Evolutionary conservation across 2,888 invertebrate species (phyloP), one percentile per base, ranked within the genome.

Genomic region (Biston stratarius): DNA sequence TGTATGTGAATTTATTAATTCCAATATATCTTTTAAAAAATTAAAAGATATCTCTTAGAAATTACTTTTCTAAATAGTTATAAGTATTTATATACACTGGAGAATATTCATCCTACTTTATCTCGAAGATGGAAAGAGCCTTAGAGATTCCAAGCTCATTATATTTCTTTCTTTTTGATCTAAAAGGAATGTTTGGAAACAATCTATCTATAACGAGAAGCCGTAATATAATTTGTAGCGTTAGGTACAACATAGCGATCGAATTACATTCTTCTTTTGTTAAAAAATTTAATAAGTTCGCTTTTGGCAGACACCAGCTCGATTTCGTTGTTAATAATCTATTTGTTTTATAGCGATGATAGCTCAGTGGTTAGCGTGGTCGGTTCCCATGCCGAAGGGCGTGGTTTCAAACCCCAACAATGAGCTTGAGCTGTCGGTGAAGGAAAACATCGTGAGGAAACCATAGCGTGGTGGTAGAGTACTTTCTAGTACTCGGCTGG

Each of bases 31-130:
- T n/a, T n/a, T n/a, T n/a, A n/a, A n/a, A n/a, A n/a, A n/a, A n/a
- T n/a, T n/a, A 6, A 36, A 3, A 36, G 51, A 5, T 7, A 38
- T 3, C 38, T 14, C 38, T 40, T 53, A 3, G 5, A 53, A 40
- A 38, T 10, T 1, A 38, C 9, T 36, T 51, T 5, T n/a, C 6
- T 36, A 36, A 36, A 53, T 8, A 9, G 38, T 0, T 34, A 12
- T 12, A 12, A 9, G 3, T n/a, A 51, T 6, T 15, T 80, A 81
- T 71, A 77, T 67, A 74, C 75, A 72, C 76, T 77, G 78, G 83
- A 87, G 83, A 83, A 86, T 88, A 87, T 88, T 88, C 86, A 87
- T 88, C 88, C 85, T 88, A 84, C 82, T 88, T 88, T 81, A 81
- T 78, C 82, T 74, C 72, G 57, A 38, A 45, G 61, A 67, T 57